Percentiles rank a stretch among this genome's conserved stretches.
Conservation (phyloP, 2,797 vertebrate species). For the Helicolenus hilgendorfi region DNA sequence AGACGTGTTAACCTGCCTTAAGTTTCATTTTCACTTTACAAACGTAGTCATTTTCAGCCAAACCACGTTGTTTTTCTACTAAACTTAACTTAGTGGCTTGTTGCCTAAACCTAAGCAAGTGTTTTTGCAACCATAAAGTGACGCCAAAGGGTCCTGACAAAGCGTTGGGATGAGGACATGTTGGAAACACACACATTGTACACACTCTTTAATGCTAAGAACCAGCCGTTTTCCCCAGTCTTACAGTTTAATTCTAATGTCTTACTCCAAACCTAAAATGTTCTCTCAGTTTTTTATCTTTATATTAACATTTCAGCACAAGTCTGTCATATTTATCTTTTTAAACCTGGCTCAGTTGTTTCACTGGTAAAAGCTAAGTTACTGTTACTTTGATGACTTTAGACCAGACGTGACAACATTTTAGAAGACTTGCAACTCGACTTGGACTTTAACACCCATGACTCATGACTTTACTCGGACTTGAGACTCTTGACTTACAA, state of each 20-base stretch:
- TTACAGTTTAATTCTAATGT: background rate
- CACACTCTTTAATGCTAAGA: background rate
- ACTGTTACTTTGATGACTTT: no score
- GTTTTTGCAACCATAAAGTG: background rate
- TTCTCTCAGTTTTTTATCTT: no score
- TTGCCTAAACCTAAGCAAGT: background rate
- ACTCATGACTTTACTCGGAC: no score
- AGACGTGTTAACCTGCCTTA: constrained; percentile 49
- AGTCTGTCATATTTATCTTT: background rate
- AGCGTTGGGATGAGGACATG: background rate
- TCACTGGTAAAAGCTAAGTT: background rate
- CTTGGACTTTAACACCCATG: no score
- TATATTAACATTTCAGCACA: no score
- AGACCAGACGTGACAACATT: no score
- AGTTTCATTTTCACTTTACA: background rate
- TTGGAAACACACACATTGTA: background rate
- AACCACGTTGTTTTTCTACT: background rate
- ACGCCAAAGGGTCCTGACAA: background rate
- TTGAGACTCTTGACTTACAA: no score
- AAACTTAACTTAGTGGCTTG: background rate
- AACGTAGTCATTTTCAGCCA: no score
- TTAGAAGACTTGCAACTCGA: no score
- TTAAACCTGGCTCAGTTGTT: background rate
- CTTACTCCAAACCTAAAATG: background rate
- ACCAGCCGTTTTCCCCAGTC: background rate